Evolutionary conservation across 1,140 invertebrate genomes (phyloP).

Genomic region (Saccostrea glomerata): DNA sequence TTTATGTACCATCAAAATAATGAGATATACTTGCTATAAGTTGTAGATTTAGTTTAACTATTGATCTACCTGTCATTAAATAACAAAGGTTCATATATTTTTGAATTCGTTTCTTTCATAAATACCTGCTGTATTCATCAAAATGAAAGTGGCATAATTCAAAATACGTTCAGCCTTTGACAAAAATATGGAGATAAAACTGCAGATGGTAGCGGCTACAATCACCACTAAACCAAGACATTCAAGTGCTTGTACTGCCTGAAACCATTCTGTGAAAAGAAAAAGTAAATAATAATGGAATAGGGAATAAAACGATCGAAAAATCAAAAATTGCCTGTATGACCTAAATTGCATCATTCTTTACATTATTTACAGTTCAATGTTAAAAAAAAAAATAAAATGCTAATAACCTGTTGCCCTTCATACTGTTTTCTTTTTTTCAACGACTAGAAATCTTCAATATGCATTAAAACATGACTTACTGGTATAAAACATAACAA

Average conservation of each 20-base stretch:
- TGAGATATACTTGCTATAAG: too few relatives aligned
- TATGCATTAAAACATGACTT: too few relatives aligned
- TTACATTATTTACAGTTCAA: too few relatives aligned
- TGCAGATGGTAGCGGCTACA: neutral
- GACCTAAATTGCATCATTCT: neutral
- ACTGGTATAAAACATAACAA: neutral
- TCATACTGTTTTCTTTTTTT: neutral
- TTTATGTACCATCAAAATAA: too few relatives aligned
- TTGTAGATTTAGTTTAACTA: too few relatives aligned
- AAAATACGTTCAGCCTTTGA: neutral
- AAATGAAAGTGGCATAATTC: neutral
- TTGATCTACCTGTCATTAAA: too few relatives aligned
- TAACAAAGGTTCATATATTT: neutral
- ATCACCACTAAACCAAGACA: neutral
- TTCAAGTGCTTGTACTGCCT: neutral
- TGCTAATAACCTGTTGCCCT: neutral
- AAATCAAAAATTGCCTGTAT: neutral
- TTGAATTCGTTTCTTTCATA: neutral
- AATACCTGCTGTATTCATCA: constrained; percentile 6
- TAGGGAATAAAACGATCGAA: too few relatives aligned
- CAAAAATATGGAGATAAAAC: neutral
- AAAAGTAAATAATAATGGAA: too few relatives aligned
- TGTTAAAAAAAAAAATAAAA: neutral
- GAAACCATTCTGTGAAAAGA: neutral
- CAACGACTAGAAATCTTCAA: too few relatives aligned